Evolutionary conservation across 2,888 invertebrate species (phyloP), one percentile per base, ranked within the genome.

Genomic region (Peribatodes rhomboidaria): DNA sequence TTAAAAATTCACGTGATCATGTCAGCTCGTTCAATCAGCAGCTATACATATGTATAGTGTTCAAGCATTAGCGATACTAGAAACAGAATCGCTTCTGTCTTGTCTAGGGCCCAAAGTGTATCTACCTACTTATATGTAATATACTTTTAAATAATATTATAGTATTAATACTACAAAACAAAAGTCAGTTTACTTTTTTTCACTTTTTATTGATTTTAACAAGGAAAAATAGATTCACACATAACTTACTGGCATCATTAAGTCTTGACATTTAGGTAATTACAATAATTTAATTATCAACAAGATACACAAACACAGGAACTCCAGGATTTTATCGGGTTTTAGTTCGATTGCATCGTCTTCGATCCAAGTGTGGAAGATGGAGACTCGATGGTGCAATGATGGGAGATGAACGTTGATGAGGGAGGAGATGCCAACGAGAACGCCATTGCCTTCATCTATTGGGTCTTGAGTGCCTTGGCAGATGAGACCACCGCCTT

Each of bases 401-500:
- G 79, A 80, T 0, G 88, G 88, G 0, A 88, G 71, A 1, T 73
- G 69, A 0, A 74, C 2, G 64, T 84, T 83, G 50, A 88, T 78
- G 0, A 83, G 67, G 0, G 83, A 70, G 0, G 85, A 84, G 1
- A 89, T 83, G 1, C 82, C 89, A 0, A 89, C 85, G 13, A 89
- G 70, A 0, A 89, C 57, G 0, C 90, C 90, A n/a, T 74, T 46
- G 7, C 79, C 74, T 2, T 64, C 64, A 70, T 89, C 89, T 0
- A 69, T 71, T 0, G 87, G 85, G 44, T 88, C 88, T 0, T 80
- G 82, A 0, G 90, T 89, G 6, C 78, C 81, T n/a, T 76, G 77
- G 61, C 90, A 89, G 4, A 89, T 52, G 0, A 89, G 70, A 9
- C 88, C 86, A 6, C 82, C 84, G 0, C 89, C 89, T 79, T 84